Evolutionary conservation across 2,113 vertebrate species (phyloP), one percentile per base, ranked within the genome.

Genomic region (Syngnathoides biaculeatus): DNA sequence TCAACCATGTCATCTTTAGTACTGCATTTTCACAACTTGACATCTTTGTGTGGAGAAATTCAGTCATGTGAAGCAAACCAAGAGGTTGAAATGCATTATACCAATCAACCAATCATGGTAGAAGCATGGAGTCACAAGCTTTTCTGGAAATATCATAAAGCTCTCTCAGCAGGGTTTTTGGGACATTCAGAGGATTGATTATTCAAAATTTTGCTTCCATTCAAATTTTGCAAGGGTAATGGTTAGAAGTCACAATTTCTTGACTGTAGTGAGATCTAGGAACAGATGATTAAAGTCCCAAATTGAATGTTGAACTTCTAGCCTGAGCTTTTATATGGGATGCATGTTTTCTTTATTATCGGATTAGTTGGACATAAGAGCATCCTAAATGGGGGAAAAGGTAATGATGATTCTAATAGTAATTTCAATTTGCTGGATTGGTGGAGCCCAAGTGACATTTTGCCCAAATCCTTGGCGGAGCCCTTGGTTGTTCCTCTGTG

Each of bases 201-300:
- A 57, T 5, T 57, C 24, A 30, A 9, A 45, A 14, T 19, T 39
- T 9, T 39, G 57, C 67, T 78, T 76, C 75, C 53, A 68, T 66
- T 58, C 24, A 57, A 11, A 60, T 72, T 64, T 59, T 40, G 50
- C 8, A 17, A 55, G 60, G 58, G 26, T 12, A 26, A 63, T 14
- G 45, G 22, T n/a, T 8, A 20, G 60, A 59, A 69, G 64, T 53
- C n/a, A 55, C 2, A 24, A 27, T 50, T 50, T n/a, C 48, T n/a
- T n/a, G 47, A 69, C 57, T 60, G 26, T 75, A 22, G 2, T 73
- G 42, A 50, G 60, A 64, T 64, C 48, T 56, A 63, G 52, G 38
- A 45, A 40, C 43, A 43, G 50, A 52, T 47, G 74, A 81, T 75
- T 71, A 72, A 77, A 79, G 64, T 53, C n/a, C 24, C 2, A 24